These are phyloP conservation scores for Ptychoptera contaminata DNA, from an alignment of 2,888 invertebrate genomes.

Conservation along the genomic window DNA sequence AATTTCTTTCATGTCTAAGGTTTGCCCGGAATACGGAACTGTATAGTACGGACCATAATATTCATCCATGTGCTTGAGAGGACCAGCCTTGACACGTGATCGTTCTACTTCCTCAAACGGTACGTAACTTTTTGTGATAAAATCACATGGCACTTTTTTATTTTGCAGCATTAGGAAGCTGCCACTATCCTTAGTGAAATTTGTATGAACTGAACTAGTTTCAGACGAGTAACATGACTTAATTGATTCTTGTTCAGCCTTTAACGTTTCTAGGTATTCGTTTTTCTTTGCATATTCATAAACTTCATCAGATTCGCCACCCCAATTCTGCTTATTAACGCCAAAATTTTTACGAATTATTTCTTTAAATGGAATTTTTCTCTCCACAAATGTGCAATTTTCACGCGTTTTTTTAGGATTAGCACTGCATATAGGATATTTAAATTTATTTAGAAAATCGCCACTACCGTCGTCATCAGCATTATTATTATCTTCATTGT, in stretches of 20 bases:
- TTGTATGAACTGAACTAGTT: slow-evolving; percentile 26
- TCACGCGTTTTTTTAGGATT: too few relatives aligned
- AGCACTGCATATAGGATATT: too few relatives aligned
- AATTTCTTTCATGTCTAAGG: slow-evolving; percentile 18
- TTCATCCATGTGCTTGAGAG: slow-evolving; percentile 20
- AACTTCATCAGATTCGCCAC: slow-evolving; percentile 6
- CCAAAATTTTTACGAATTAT: too few relatives aligned
- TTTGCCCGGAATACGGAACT: slow-evolving; percentile 25
- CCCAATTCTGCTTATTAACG: slow-evolving; percentile 9
- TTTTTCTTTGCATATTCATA: slow-evolving; percentile 13
- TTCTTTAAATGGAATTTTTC: too few relatives aligned
- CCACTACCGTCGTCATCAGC: too few relatives aligned
- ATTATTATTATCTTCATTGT: too few relatives aligned
- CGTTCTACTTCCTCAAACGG: slow-evolving; percentile 27
- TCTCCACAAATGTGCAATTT: too few relatives aligned
- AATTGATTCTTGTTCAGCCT: slow-evolving; percentile 26
- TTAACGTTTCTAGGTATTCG: slow-evolving; percentile 17
- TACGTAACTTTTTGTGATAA: slow-evolving; percentile 24
- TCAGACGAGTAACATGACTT: slow-evolving; percentile 24
- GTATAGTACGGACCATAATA: slow-evolving; percentile 22
- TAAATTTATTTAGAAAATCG: too few relatives aligned
- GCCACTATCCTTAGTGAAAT: slow-evolving; percentile 27
- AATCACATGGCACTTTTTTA: slow-evolving; percentile 25
- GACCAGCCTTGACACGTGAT: slow-evolving; percentile 19
- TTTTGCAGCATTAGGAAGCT: slow-evolving; percentile 24